These are phyloP conservation scores for Athene noctua DNA, from an alignment of 2,113 vertebrate species.

Conservation along the genomic window DNA sequence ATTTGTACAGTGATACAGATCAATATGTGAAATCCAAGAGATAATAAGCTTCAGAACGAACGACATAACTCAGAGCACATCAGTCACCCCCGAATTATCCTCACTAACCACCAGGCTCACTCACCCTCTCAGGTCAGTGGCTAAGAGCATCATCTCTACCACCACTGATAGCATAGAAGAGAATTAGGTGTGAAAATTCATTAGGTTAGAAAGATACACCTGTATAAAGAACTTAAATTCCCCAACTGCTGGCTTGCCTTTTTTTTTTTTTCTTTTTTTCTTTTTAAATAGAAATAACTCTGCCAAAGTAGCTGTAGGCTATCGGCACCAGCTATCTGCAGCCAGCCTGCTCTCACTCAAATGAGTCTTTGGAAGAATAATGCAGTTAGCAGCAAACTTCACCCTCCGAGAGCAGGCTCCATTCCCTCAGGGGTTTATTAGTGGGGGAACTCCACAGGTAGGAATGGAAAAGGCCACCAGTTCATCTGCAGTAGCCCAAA, in stretches of 20 bases:
- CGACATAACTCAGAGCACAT: neutral
- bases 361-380: neutral
- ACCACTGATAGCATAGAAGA: rapidly evolving
- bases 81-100: neutral
- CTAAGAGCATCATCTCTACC: neutral
- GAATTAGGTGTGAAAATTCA: neutral
- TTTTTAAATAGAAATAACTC: neutral
- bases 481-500: neutral
- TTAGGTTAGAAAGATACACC: neutral
- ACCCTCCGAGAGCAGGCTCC: neutral
- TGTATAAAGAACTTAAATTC: neutral
- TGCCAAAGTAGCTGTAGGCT: conserved; percentile 3
- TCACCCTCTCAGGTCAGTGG: neutral
- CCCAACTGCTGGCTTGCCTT: neutral
- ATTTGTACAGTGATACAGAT: neutral
- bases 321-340: neutral
- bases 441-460: neutral
- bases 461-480: neutral
- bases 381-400: neutral
- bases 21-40: neutral
- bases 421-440: neutral
- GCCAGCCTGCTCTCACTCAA: neutral
- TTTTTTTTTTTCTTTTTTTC: neutral
- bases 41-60: conserved; percentile 12
- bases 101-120: neutral